Percentiles rank a stretch among this genome's conserved stretches.
phyloP scores from a whole-genome alignment of 2,113 vertebrate genomes.

The Acanthisitta chloris region DNA sequence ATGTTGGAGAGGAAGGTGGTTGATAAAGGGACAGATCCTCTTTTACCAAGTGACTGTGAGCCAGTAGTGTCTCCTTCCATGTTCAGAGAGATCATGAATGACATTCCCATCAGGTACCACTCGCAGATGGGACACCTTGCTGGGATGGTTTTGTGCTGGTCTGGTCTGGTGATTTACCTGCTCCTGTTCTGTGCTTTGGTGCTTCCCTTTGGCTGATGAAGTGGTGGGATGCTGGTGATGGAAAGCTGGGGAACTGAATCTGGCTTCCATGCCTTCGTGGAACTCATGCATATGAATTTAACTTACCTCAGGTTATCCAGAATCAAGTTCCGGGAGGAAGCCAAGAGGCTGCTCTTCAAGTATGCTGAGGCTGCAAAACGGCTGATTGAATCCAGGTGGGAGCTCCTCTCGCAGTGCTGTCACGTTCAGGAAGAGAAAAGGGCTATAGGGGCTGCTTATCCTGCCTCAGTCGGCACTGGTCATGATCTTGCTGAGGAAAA shows the following conservation, averaged over 20 bases:
- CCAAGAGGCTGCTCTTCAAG: slow-evolving; percentile 92
- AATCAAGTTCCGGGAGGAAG: slow-evolving; percentile 98
- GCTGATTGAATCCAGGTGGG: slow-evolving; percentile 95
- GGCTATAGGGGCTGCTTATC: neutral
- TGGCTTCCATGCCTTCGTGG: neutral
- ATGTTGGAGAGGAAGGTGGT: slow-evolving; percentile 93
- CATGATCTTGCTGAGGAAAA: neutral
- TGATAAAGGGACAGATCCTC: slow-evolving; percentile 91
- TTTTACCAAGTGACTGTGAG: slow-evolving; percentile 93
- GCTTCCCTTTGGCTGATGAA: neutral
- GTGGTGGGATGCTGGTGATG: neutral
- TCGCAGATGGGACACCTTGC: neutral
- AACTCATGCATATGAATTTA: neutral
- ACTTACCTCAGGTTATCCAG: slow-evolving; percentile 84
- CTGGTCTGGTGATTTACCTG: neutral
- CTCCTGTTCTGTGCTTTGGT: rapidly evolving
- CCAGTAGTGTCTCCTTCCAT: slow-evolving; percentile 94
- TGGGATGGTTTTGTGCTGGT: neutral
- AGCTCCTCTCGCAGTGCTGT: neutral
- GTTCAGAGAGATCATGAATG: slow-evolving; percentile 99
- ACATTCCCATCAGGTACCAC: slow-evolving; percentile 94
- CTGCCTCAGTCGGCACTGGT: neutral
- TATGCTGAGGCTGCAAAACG: slow-evolving; percentile 95
- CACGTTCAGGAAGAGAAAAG: neutral
- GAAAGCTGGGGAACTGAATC: neutral